Base-by-base conservation (phyloP, 2,888 invertebrate species). In the Coleophora deauratella region DNA sequence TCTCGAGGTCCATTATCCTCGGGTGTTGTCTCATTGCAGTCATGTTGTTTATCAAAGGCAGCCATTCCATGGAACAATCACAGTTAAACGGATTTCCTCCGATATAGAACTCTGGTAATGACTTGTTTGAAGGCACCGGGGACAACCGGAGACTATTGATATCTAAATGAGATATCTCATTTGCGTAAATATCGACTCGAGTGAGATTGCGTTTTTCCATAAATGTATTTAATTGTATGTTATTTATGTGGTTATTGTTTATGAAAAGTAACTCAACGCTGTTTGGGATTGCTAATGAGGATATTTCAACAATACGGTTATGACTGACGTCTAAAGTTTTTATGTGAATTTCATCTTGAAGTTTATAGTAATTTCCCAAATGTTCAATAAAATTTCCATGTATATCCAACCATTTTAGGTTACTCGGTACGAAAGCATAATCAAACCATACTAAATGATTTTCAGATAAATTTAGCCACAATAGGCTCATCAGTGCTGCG, bases 11-110 rank as follows among this genome's bases (percentile, higher is more conserved):
- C 90, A 95, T 94, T 56, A 97, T 91, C 47, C 91, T 88, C 3
- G 97, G 95, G 74, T 96, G 93, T 68, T 95, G 95, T 43, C 94
- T 88, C 54, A 91, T 90, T 9, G 90, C 88, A 49, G 93, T 93
- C 88, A 94, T 91, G 77, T 93, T 94, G 84, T 96, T 96, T 78
- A 96, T 93, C 59, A 93, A 88, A 64, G 95, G 95, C 64, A 97
- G 77, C 97, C 97, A 98, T 73, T 96, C 96, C 95, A 97, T 95
- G 38, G 93, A 92, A 77, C 98, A 97, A 79, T 96, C 96, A 79
- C 97, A 98, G 67, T 93, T 91, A 81, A 97, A 95, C 47, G 97
- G 97, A 86, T 98, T 98, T 54, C 94, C 94, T 54, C 95, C 96
- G 59, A 97, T 88, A 73, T 95, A 96, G 80, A 97, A 94, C 78